Evolutionary conservation across 1,140 invertebrate species (phyloP), one percentile per base, ranked within the genome.

Genomic region (Drosophila arizonae): DNA sequence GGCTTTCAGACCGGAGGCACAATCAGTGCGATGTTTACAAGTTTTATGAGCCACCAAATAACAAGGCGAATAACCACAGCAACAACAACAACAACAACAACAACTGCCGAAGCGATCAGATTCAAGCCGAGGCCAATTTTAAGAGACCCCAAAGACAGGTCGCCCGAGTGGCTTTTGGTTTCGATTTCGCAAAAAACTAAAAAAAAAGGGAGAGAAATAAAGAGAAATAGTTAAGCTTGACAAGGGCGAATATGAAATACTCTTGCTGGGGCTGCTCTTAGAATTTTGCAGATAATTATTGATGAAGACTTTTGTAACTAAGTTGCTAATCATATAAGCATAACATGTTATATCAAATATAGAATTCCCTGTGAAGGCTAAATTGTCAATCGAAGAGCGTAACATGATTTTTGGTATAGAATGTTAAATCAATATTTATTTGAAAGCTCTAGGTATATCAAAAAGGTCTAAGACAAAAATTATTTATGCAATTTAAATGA

Each of bases 31-130:
- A 79, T 87, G 82, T 87, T 87, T 87, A 87, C 82, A 87, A 87
- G 79, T 88, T 87, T 87, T 87, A 87, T 87, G 82, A 87, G 82
- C 79, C 79, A 82, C 79, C 84, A 87, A 87, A 87, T 86, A 86
- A 86, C 81, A 86, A 78, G 81, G 77, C 69, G 71, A 81, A 81
- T 71, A 77, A 78, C 81, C 77, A 58, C 28, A 81, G 71, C 81
- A 79, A 52, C 13, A 43, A 43, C 41, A 43, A 13, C 45, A 48
- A 24, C 46, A 50, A 11, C 36, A 56, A 55, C 70, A 73, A 71
- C 54, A 67, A 76, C 76, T 72, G 73, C 82, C 71, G 61, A 76
- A 54, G 64, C 61, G 65, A 62, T 48, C 66, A 62, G 60, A 77
- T 67, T 36, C 73, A 66, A 79, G 45, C 26, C 43, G 55, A 85